Conservation (phyloP, 2,888 invertebrate genomes). For the Lasioglossum villosulum region DNA sequence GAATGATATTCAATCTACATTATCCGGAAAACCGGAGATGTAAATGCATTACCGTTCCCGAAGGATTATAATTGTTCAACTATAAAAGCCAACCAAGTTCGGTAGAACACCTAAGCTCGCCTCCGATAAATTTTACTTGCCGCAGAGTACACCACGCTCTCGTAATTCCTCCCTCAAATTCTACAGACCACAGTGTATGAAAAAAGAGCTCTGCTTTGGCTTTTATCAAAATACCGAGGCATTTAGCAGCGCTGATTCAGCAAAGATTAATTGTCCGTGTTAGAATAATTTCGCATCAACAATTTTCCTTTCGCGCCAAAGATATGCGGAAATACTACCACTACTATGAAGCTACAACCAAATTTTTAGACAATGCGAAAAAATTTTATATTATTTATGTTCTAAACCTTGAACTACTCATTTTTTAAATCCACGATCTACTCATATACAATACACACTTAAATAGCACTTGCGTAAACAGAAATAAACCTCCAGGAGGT, state of each 20-base stretch:
- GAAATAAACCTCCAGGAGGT: neutral
- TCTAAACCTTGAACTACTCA: too few species aligned
- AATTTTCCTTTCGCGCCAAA: neutral
- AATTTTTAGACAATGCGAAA: too few species aligned
- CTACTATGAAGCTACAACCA: too few species aligned
- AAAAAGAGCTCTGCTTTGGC: neutral
- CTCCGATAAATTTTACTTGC: slow-evolving; percentile 10
- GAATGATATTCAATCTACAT: neutral
- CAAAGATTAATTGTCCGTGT: neutral
- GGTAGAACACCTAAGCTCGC: neutral
- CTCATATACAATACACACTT: too few species aligned
- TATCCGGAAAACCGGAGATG: neutral
- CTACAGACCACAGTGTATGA: neutral
- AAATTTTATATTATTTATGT: too few species aligned
- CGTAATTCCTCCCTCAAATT: neutral
- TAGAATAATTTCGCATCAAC: neutral
- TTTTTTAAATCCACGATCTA: too few species aligned
- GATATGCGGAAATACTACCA: neutral
- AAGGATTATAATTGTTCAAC: slow-evolving; percentile 1
- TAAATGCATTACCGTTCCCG: neutral
- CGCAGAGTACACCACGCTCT: neutral
- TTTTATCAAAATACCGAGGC: neutral
- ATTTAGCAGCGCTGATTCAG: neutral
- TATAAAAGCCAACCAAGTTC: neutral
- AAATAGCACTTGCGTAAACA: neutral